Conservation (phyloP, 2,797 vertebrate species). For the Tolypeutes matacus region DNA sequence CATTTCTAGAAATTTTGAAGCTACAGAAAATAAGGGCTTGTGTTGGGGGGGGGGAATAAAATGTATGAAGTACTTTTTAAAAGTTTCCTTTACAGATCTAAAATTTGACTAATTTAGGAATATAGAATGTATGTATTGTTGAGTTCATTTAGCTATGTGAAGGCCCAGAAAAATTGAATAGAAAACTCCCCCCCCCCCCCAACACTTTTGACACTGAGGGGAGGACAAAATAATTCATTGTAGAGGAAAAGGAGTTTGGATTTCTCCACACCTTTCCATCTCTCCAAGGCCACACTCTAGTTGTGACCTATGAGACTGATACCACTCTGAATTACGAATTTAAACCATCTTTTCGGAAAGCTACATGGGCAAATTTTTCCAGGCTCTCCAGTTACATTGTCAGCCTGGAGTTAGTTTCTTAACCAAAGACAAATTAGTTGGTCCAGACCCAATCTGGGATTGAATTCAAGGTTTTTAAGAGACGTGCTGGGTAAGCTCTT, state of each 20-base stretch:
- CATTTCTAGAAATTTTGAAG: not conserved
- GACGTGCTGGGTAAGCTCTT: not conserved
- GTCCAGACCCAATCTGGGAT: not conserved
- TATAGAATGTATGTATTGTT: not conserved
- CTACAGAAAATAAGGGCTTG: accelerated
- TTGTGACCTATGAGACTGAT: not conserved
- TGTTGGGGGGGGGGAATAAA: not conserved
- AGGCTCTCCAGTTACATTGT: slow-evolving; percentile 4
- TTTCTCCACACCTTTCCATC: not conserved
- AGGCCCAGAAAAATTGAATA: not conserved
- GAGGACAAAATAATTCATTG: slow-evolving; percentile 1
- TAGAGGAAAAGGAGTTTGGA: not conserved
- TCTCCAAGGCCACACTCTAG: not conserved
- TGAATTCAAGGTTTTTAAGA: not conserved
- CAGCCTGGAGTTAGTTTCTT: slow-evolving; percentile 41
- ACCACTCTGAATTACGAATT: slow-evolving; percentile 48
- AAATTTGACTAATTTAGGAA: not conserved
- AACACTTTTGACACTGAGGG: not conserved
- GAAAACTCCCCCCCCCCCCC: not conserved
- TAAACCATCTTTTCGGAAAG: slow-evolving; percentile 15
- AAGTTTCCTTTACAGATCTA: not conserved
- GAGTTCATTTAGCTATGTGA: not conserved
- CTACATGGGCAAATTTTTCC: not conserved
- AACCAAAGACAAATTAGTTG: not conserved
- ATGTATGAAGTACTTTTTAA: not conserved